Evolutionary conservation across 2,797 vertebrate genomes (phyloP), one percentile per base, ranked within the genome.

Genomic region (Sphenopsis melanotis): DNA sequence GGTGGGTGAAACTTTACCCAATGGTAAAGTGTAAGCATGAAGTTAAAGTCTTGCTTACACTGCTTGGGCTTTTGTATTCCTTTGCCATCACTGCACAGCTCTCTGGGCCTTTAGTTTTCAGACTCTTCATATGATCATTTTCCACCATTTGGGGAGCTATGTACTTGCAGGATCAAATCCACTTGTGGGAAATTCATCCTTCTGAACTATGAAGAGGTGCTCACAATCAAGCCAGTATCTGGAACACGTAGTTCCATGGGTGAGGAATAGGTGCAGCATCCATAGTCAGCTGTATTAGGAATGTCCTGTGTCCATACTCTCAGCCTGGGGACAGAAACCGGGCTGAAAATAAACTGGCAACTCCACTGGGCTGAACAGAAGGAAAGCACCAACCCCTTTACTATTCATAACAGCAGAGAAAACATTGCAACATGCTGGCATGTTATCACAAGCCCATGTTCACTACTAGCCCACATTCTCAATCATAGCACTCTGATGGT

Each of bases 1-100:
- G 22, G n/a, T 39, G n/a, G 10, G 30, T 23, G 79, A 85, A 85
- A 65, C 15, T 15, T 21, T 57, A 24, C 56, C 42, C 10, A n/a
- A 0, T 0, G 0, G 9, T 23, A 5, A 59, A 52, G 46, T 39
- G 16, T 14, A 68, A 68, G 29, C 41, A 36, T 7, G 24, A 64
- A 57, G 15, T 1, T 72, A 18, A 83, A 61, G 34, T 32, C 69
- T 32, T 34, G 34, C 32, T 81, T 56, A 46, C 1, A 1, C 15
- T 75, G 44, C 36, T 30, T 13, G 17, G 24, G 36, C 8, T 70
- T 70, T 86, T 50, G 3, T 18, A 53, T 15, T 68, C 18, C 15
- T 71, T 41, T 8, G 2, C 24, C 0, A 2, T 20, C 27, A 57
- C 27, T 1, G 2, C 29, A 64, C 37, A 75, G 55, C 15, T n/a